These are phyloP conservation scores for Staurois parvus DNA, from an alignment of 2,797 vertebrate genomes.

Conservation along the genomic window DNA sequence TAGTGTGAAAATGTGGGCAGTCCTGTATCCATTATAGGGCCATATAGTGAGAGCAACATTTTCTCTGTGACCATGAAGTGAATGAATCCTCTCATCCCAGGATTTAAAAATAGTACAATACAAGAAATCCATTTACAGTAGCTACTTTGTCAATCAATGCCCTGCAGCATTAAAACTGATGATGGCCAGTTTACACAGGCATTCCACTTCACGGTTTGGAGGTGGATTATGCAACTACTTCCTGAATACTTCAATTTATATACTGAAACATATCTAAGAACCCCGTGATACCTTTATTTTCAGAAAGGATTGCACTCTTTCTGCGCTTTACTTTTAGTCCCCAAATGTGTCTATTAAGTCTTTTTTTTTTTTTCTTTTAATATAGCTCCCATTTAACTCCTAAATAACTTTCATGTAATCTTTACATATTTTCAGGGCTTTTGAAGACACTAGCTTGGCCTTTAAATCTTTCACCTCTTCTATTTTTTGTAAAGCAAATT, in stretches of 20 bases:
- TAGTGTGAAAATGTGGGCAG: neutral
- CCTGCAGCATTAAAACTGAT: neutral
- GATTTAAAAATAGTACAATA: neutral
- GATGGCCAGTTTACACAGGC: neutral
- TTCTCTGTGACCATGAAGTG: neutral
- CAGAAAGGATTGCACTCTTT: neutral
- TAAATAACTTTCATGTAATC: no score
- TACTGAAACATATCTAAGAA: neutral
- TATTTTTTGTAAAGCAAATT: no score
- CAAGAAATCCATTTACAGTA: neutral
- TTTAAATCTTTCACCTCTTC: no score
- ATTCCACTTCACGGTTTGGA: neutral
- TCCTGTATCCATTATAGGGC: neutral
- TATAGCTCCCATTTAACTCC: no score
- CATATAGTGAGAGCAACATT: neutral
- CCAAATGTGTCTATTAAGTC: no score
- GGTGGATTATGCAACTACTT: neutral
- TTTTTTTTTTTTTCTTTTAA: no score
- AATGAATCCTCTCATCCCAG: neutral
- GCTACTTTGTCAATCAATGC: neutral
- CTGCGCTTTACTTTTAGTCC: neutral
- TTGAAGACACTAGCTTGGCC: no score
- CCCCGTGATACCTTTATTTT: neutral
- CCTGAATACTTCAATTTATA: neutral
- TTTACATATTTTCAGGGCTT: no score